Evolutionary conservation across 2,888 invertebrate species (phyloP).

Genomic region (Sicus ferrugineus): DNA sequence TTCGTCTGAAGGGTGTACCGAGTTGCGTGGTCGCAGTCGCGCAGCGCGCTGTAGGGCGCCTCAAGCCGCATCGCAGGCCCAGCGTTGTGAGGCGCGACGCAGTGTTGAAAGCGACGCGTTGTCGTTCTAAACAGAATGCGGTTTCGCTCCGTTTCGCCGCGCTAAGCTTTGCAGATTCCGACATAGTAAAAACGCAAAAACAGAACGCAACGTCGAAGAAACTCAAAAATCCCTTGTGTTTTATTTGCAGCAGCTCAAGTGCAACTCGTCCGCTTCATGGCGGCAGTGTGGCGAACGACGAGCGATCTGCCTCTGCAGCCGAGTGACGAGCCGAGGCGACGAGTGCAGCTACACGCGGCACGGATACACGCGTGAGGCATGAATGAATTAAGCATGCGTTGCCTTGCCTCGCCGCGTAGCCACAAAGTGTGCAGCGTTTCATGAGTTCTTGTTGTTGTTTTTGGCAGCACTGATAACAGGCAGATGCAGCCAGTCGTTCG

Average conservation of each 20-base stretch:
- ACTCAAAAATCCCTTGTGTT: not conserved
- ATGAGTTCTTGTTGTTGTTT: not conserved
- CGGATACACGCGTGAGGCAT: slow-evolving; percentile 10
- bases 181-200: not conserved
- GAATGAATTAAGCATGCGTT: slow-evolving; percentile 8
- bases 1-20: not conserved
- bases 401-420: no score
- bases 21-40: not conserved
- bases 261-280: slow-evolving; percentile 13
- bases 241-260: slow-evolving; percentile 14
- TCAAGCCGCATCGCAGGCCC: no score
- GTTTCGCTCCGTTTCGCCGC: not conserved
- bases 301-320: not conserved
- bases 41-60: no score
- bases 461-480: not conserved
- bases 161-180: no score
- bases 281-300: no score
- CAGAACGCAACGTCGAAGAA: not conserved
- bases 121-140: no score
- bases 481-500: not conserved
- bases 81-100: no score
- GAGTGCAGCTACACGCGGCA: not conserved
- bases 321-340: not conserved
- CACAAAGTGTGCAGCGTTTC: not conserved
- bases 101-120: no score